Base-by-base conservation (phyloP, 1,140 invertebrate genomes). In the Drosophila suzukii region DNA sequence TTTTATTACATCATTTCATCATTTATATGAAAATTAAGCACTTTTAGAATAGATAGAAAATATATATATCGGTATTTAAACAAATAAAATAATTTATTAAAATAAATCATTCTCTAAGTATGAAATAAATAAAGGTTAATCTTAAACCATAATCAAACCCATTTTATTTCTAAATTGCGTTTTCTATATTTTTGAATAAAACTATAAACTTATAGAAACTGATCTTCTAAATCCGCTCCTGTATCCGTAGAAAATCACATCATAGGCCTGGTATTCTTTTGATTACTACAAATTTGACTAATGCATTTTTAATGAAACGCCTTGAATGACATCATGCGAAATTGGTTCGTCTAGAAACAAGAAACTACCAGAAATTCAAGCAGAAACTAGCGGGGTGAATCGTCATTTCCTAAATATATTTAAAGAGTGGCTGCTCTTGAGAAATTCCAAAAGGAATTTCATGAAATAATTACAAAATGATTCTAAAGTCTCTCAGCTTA, bases 251-350 rank as follows among this genome's bases (percentile, higher is more conserved):
- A 36, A 67, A 41, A 66, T 34, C 58, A 70, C 63, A 63, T 49
- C 60, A 65, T 85, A 75, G 70, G 78, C 82, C 72, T 85, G 50
- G 34, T 80, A 63, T 59, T 60, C 47, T 57, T 73, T 77, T 80
- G 80, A 85, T 77, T 73, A 38, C 43, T 59, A 54, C 38, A 61
- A 66, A 77, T 65, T 70, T 68, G 53, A 54, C 83, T 88, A 86
- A 86, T 88, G 83, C 83, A 82, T 86, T 86, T 86, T 73, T 86
- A 86, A 86, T 86, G 65, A 65, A 75, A 53, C 47, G 10, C 10
- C 44, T 17, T 6, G 27, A 38, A 38, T 75, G 73, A 75, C 73
- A 75, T 75, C 73, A 75, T 39, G 5, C 13, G 8, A 41, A 71
- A 50, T 71, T 50, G 30, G 68, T 50, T 43, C 30, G 51, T 39